phyloP scores from a whole-genome alignment of 2,888 invertebrate genomes.

The Dolomedes plantarius region DNA sequence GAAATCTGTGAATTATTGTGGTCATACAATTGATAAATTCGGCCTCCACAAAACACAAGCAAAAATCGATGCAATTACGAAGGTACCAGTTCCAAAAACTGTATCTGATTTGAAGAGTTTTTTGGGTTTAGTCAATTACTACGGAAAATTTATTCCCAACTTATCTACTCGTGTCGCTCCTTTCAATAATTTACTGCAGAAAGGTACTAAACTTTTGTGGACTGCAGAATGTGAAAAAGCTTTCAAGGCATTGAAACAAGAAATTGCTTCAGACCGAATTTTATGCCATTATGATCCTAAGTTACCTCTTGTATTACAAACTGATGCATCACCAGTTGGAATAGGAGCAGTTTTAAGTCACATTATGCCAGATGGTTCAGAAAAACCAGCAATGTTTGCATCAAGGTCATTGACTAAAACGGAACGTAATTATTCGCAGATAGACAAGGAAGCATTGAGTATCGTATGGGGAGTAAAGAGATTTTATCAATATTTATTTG shows the following conservation, averaged over 20 bases:
- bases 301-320: conserved; percentile 74
- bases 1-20: conserved; percentile 35
- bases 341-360: conserved; percentile 76
- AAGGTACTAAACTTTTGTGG: conserved; percentile 46
- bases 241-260: conserved; percentile 42
- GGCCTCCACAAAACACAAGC: conserved; percentile 47
- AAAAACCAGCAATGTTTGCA: conserved; percentile 77
- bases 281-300: conserved; percentile 74
- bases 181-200: conserved; percentile 40
- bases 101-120: conserved; percentile 49
- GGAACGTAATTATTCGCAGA: conserved; percentile 76
- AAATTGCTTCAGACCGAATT: conserved; percentile 57
- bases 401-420: conserved; percentile 75
- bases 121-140: conserved; percentile 44
- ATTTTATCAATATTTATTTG: conserved; percentile 75
- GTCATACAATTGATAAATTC: conserved; percentile 43
- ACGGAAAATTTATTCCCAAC: conserved; percentile 47
- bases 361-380: conserved; percentile 75
- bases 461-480: conserved; percentile 75
- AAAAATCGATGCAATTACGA: conserved; percentile 47
- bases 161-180: conserved; percentile 41
- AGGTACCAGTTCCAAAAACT: conserved; percentile 45
- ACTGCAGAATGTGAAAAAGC: conserved; percentile 49
- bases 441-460: conserved; percentile 76
- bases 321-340: conserved; percentile 76